Evolutionary conservation across 2,888 invertebrate genomes (phyloP).

Genomic region (Eupithecia vulgata): DNA sequence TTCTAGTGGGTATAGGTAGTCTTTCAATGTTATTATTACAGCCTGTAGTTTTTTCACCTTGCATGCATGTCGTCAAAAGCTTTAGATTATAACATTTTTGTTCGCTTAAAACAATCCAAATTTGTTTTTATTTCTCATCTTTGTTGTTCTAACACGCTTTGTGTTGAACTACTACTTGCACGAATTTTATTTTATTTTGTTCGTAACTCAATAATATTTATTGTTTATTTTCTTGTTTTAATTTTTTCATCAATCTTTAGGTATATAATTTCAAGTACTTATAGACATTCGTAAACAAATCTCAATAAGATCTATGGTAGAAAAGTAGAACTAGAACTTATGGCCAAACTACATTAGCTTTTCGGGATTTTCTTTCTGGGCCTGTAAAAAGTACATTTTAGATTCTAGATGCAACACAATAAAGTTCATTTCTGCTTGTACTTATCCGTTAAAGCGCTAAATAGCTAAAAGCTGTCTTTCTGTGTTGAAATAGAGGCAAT

Average conservation of each 20-base stretch:
- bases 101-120: not conserved
- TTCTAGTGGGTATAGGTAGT: not conserved
- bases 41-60: not conserved
- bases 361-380: no score
- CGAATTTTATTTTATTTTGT: slow-evolving; percentile 30
- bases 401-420: no score
- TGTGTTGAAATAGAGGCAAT: no score
- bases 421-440: no score
- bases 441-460: no score
- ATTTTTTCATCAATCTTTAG: not conserved
- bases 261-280: not conserved
- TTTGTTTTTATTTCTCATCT: not conserved
- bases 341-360: no score
- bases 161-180: slow-evolving; percentile 39
- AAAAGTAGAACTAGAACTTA: slow-evolving; percentile 1
- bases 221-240: not conserved
- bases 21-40: not conserved
- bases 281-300: not conserved
- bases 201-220: slow-evolving; percentile 4
- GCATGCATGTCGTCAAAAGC: not conserved
- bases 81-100: not conserved
- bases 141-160: slow-evolving; percentile 38
- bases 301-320: not conserved
- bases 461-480: no score
- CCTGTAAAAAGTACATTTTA: no score